Conservation (phyloP, 2,113 vertebrate species). For the Lepus americanus region DNA sequence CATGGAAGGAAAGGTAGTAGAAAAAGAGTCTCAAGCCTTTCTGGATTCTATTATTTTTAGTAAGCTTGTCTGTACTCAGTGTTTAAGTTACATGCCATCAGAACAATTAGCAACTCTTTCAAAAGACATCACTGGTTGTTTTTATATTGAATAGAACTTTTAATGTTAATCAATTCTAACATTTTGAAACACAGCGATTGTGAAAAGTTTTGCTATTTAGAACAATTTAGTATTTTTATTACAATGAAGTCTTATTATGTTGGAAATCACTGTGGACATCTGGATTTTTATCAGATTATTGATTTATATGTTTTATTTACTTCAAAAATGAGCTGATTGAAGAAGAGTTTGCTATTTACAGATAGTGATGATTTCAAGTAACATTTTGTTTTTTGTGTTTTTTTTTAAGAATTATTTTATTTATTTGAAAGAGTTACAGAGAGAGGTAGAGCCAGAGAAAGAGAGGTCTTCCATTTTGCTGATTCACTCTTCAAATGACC, state of each 20-base stretch:
- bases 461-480: no score
- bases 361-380: background rate
- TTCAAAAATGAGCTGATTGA: background rate
- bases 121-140: background rate
- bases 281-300: background rate
- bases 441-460: no score
- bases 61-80: background rate
- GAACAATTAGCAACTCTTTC: background rate
- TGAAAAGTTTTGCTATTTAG: background rate
- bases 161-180: background rate
- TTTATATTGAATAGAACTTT: conserved; percentile 21
- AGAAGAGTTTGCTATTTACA: background rate
- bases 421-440: no score
- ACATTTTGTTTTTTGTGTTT: no score
- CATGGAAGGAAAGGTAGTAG: background rate
- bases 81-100: background rate
- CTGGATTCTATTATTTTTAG: background rate
- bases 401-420: no score
- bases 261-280: background rate
- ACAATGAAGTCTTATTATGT: background rate
- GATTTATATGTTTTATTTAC: background rate
- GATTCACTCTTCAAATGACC: no score
- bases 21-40: background rate
- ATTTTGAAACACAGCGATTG: background rate
- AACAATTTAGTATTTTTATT: background rate